These are phyloP conservation scores for Diloba caeruleocephala DNA, from an alignment of 2,888 invertebrate species.

Conservation along the genomic window DNA sequence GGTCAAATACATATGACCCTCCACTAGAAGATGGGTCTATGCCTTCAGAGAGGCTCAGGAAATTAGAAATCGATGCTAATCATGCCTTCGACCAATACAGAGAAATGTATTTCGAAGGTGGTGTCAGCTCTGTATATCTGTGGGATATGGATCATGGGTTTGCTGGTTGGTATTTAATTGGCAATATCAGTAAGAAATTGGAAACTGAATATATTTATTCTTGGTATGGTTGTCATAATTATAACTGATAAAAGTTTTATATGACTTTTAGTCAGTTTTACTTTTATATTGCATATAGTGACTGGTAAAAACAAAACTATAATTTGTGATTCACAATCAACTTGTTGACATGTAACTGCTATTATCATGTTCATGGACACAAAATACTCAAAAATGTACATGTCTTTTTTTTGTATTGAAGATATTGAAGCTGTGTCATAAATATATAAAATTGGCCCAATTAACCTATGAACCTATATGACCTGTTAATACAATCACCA, in stretches of 20 bases:
- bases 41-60: constrained; percentile 98
- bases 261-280: no score
- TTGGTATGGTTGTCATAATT: neutral
- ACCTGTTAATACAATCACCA: no score
- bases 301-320: no score
- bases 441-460: no score
- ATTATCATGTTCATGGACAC: no score
- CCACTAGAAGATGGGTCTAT: constrained; percentile 99
- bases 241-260: neutral
- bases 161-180: constrained; percentile 90
- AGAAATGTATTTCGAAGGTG: constrained; percentile 99
- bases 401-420: no score
- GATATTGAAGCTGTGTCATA: no score
- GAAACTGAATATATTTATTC: constrained; percentile 8
- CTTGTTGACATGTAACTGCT: no score
- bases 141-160: constrained; percentile 99
- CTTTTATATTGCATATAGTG: no score
- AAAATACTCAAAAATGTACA: no score
- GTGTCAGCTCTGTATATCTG: constrained; percentile 99
- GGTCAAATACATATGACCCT: constrained; percentile 99
- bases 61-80: constrained; percentile 99
- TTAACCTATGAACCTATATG: no score
- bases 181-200: constrained; percentile 37
- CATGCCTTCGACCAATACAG: constrained; percentile 99
- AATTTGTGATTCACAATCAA: no score